Base-by-base conservation (phyloP, 1,140 invertebrate genomes). In the Laupala kohalensis region DNA sequence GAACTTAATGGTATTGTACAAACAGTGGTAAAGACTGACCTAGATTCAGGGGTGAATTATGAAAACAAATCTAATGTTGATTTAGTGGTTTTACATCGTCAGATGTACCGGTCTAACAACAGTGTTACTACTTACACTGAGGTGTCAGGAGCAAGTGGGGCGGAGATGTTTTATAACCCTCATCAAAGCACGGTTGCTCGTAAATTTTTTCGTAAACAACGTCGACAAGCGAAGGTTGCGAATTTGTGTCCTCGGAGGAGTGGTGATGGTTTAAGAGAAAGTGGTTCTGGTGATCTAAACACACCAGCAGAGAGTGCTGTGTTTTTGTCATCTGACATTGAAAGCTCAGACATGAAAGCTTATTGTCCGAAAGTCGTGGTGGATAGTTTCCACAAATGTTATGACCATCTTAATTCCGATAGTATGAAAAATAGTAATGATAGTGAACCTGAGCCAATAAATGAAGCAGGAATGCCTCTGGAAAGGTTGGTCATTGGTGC, bases 161-260 rank as follows among this genome's bases (percentile, higher is more conserved):
- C 90, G 0, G 89, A 94, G 76, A 86, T 92, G 79, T 97, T 96
- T 80, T 96, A 96, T 77, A 95, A 97, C 83, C 92, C 93, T 0
- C 91, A 92, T 77, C 94, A 97, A 79, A 95, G 92, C 78, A 93
- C 92, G 19, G 92, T 95, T 1, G 94, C 94, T 0, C 86, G 92
- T 73, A 94, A 93, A 76, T 96, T 95, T 80, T 96, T 96, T 79
- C 92, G 93, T 73, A 94, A 93, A 77, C 92, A 95, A 78, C 86
- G 89, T 25, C 85, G 90, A 69, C 84, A 92, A 74, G 88, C 89
- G 75, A 82, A 83, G 76, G 84, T 87, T 70, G 93, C 90, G 78
- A 92, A 91, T 78, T 81, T 93, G 26, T 88, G 89, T 74, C 79
- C 88, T 0, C 80, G 87, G 62, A 84, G 89, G 64, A 83, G 86